Evolutionary conservation across 2,888 invertebrate species (phyloP).

Genomic region (Serrognathus titanus): DNA sequence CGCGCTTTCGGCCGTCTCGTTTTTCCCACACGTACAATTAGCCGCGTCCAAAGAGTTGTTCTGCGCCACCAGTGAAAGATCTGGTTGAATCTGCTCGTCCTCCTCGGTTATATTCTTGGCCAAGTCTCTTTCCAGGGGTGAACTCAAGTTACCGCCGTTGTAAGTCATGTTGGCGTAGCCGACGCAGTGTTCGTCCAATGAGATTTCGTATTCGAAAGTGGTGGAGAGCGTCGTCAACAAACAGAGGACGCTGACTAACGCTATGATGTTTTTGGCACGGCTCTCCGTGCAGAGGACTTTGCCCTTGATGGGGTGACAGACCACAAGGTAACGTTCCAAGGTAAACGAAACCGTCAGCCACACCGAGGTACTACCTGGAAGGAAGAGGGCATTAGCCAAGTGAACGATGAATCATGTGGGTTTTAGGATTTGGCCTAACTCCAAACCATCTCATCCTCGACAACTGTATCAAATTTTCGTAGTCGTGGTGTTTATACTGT

Average conservation of each 20-base stretch:
- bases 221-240: slow-evolving; percentile 60
- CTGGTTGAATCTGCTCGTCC: neutral
- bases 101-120: neutral
- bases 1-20: neutral
- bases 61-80: neutral
- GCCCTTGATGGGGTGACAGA: slow-evolving; percentile 69
- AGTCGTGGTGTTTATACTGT: neutral
- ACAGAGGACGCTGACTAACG: slow-evolving; percentile 57
- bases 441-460: neutral
- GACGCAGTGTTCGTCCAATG: slow-evolving; percentile 38
- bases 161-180: neutral
- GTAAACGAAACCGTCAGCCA: slow-evolving; percentile 76
- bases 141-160: neutral
- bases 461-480: neutral
- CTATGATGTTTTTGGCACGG: slow-evolving; percentile 64
- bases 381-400: slow-evolving; percentile 3
- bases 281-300: slow-evolving; percentile 67
- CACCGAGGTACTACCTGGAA: slow-evolving; percentile 62
- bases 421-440: too few species aligned
- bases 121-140: neutral
- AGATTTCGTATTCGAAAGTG: slow-evolving; percentile 64
- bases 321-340: slow-evolving; percentile 71
- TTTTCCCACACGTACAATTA: neutral
- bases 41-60: neutral
- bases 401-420: neutral